A percentile compares a stretch with the other conserved stretches of the same genome.
phyloP scores from a whole-genome alignment of 1,140 invertebrate species.

The Notospermus geniculatus region DNA sequence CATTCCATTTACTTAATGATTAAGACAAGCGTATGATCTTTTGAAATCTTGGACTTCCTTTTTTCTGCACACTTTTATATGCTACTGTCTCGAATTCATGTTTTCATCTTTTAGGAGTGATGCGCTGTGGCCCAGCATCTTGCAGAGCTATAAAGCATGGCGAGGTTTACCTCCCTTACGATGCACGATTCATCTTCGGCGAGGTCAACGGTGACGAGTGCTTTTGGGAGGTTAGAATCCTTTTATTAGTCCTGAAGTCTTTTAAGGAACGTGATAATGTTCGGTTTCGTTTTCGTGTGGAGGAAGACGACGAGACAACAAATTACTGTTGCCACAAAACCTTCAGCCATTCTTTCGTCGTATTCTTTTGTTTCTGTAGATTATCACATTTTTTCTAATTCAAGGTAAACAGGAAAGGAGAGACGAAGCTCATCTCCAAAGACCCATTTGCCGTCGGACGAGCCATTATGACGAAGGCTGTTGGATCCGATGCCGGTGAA shows the following conservation, averaged over 20 bases:
- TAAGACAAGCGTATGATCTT: too few relatives aligned
- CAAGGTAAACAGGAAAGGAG: background rate
- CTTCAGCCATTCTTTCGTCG: too few relatives aligned
- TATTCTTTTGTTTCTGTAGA: too few relatives aligned
- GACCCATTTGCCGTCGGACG: slow-evolving; percentile 69
- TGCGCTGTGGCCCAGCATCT: slow-evolving; percentile 71
- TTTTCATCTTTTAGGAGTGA: slow-evolving; percentile 56
- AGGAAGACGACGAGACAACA: too few relatives aligned
- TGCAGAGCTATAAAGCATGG: slow-evolving; percentile 75
- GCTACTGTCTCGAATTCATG: too few relatives aligned
- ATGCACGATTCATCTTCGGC: slow-evolving; percentile 76
- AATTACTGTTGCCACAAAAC: slow-evolving; percentile 19
- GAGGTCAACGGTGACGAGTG: slow-evolving; percentile 59
- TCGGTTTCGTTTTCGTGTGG: too few relatives aligned
- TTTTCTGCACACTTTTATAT: too few relatives aligned
- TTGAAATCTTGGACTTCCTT: too few relatives aligned
- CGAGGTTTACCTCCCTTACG: slow-evolving; percentile 75
- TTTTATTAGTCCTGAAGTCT: too few relatives aligned
- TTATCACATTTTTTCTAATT: too few relatives aligned
- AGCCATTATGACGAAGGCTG: slow-evolving; percentile 84
- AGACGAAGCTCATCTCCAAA: background rate
- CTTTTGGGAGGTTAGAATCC: background rate
- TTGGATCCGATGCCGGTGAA: slow-evolving; percentile 64
- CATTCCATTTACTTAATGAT: too few relatives aligned
- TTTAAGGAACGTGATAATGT: too few relatives aligned